These are phyloP conservation scores for Psittacus erithacus DNA, from an alignment of 2,113 vertebrate genomes.

Conservation along the genomic window DNA sequence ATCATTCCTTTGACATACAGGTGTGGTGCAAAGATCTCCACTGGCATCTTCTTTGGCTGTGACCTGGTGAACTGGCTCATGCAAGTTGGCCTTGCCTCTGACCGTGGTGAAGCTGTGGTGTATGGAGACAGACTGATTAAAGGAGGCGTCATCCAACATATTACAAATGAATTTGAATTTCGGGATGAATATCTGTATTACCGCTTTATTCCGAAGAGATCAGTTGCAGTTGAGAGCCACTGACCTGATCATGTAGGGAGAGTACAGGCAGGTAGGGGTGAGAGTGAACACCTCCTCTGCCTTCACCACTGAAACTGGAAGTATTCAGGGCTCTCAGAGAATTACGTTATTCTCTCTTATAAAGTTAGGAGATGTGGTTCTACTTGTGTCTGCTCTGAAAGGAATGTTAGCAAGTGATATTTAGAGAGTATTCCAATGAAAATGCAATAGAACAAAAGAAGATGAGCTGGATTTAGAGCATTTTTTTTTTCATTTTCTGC, in stretches of 20 bases:
- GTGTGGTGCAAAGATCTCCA: slow-evolving; percentile 81
- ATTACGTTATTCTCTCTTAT: background rate
- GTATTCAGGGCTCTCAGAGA: background rate
- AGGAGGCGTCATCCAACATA: slow-evolving; percentile 88
- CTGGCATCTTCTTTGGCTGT: slow-evolving; percentile 89
- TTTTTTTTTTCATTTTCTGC: background rate
- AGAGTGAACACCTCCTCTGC: background rate
- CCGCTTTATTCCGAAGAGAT: slow-evolving; percentile 76
- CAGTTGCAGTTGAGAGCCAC: background rate
- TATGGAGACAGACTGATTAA: slow-evolving; percentile 87
- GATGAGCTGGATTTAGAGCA: background rate
- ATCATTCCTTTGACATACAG: slow-evolving; percentile 84
- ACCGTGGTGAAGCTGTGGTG: slow-evolving; percentile 85
- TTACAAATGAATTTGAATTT: slow-evolving; percentile 85
- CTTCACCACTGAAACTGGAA: background rate
- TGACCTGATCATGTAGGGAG: background rate
- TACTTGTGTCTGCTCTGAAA: background rate
- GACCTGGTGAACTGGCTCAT: slow-evolving; percentile 95
- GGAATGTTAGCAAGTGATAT: background rate
- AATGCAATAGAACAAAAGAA: background rate
- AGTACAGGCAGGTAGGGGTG: background rate
- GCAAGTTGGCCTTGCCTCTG: slow-evolving; percentile 88
- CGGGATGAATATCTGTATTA: slow-evolving; percentile 87
- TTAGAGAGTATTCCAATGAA: background rate
- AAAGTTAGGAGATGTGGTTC: background rate